Conservation (phyloP, 2,113 vertebrate species). For the Nettapus auritus region DNA sequence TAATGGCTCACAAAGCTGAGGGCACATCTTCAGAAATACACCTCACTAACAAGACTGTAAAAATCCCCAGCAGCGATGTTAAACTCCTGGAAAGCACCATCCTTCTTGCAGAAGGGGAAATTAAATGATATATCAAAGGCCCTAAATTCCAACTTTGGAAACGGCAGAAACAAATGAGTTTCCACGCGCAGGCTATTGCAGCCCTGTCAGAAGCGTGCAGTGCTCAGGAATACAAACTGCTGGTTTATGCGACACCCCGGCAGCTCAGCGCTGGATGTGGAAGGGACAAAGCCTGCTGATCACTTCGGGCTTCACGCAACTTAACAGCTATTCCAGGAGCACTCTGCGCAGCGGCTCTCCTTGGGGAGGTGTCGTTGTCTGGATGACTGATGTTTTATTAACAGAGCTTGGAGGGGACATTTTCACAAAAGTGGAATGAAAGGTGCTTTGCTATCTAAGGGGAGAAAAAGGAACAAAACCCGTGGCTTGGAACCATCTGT, state of each 20-base stretch:
- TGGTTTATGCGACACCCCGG: background rate
- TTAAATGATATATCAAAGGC: slow-evolving; percentile 12
- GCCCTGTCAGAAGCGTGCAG: background rate
- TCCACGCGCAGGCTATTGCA: background rate
- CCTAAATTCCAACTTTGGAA: background rate
- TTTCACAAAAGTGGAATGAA: background rate
- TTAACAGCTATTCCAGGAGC: background rate
- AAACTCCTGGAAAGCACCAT: background rate
- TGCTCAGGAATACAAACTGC: background rate
- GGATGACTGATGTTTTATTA: background rate
- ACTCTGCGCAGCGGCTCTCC: background rate
- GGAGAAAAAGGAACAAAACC: background rate
- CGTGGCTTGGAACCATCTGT: background rate
- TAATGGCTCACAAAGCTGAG: background rate
- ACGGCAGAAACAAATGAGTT: background rate
- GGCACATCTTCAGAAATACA: slow-evolving; percentile 38
- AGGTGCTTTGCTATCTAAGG: background rate
- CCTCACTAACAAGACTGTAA: slow-evolving; percentile 28
- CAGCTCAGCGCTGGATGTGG: background rate
- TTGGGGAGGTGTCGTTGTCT: background rate
- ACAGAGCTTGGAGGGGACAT: background rate
- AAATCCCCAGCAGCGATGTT: background rate
- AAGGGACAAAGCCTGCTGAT: background rate
- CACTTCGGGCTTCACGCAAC: background rate
- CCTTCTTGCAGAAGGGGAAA: background rate